phyloP scores from a whole-genome alignment of 2,797 vertebrate genomes.

The Podarcis lilfordi region DNA sequence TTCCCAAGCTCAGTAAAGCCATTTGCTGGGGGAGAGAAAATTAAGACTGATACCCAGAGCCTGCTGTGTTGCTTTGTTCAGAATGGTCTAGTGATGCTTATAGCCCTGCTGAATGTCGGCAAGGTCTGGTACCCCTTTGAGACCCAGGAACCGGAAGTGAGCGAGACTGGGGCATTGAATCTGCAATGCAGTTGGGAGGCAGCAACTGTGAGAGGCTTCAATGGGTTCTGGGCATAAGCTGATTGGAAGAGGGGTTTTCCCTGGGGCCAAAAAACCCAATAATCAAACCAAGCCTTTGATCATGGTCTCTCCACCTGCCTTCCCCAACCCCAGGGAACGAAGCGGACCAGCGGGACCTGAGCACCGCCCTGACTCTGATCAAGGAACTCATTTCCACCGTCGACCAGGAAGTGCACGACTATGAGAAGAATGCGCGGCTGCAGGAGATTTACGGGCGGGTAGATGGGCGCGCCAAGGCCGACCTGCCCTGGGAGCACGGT shows the following conservation, averaged over 20 bases:
- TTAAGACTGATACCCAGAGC: neutral
- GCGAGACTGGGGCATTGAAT: neutral
- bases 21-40: neutral
- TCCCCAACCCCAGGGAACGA: slow-evolving; percentile 78
- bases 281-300: neutral
- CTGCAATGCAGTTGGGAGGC: no score
- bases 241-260: neutral
- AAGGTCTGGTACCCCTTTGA: neutral
- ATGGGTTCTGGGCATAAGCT: no score
- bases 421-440: slow-evolving; percentile 85
- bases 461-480: slow-evolving; percentile 82
- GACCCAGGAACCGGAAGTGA: neutral
- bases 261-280: neutral
- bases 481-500: slow-evolving; percentile 73
- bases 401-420: slow-evolving; percentile 88
- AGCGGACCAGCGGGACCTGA: slow-evolving; percentile 81
- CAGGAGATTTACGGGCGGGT: slow-evolving; percentile 88
- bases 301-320: no score
- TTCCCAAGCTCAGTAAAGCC: neutral
- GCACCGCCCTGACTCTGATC: slow-evolving; percentile 77
- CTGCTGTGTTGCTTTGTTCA: neutral
- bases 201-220: no score
- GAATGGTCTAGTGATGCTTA: neutral
- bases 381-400: slow-evolving; percentile 86
- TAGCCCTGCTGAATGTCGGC: neutral